Percentiles rank a stretch among this genome's conserved stretches.
Conservation (phyloP, 2,797 vertebrate genomes). For the Chelon auratus region DNA sequence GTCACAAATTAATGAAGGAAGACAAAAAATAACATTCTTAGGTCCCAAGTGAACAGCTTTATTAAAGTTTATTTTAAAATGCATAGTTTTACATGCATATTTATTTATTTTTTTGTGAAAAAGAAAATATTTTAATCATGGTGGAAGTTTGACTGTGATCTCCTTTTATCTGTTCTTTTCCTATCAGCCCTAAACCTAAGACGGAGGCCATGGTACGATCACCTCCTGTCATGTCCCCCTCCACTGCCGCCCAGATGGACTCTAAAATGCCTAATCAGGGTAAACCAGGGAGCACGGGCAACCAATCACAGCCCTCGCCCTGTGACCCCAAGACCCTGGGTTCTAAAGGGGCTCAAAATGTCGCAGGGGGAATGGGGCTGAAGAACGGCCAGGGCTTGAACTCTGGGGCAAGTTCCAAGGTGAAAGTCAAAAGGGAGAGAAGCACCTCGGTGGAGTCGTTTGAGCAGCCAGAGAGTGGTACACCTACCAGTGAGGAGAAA, state of each 20-base stretch:
- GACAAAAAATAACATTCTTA: conserved; percentile 16
- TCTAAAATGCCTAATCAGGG: conserved; percentile 99
- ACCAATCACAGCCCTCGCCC: conserved; percentile 97
- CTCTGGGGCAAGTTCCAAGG: conserved; percentile 94
- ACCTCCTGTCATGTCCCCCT: conserved; percentile 99
- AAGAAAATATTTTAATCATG: neutral
- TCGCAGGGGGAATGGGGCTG: conserved; percentile 95
- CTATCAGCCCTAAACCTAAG: conserved; percentile 97
- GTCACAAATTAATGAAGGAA: conserved; percentile 15
- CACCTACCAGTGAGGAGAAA: conserved; percentile 94
- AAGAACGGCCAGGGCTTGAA: conserved; percentile 93
- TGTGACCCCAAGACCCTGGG: conserved; percentile 94
- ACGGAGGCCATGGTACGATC: conserved; percentile 99
- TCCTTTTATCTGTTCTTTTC: conserved; percentile 25
- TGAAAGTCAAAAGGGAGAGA: conserved; percentile 97
- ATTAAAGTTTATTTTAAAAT: too few relatives aligned
- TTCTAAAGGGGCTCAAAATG: conserved; percentile 92
- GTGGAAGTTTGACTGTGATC: neutral
- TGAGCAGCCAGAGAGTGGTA: conserved; percentile 95
- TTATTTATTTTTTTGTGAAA: neutral
- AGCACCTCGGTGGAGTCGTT: conserved; percentile 98
- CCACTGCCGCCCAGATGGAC: conserved; percentile 98
- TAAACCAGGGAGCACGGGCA: conserved; percentile 95
- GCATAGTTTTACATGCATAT: too few relatives aligned
- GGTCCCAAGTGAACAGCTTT: neutral